Conservation (phyloP, 2,797 vertebrate species). For the Iguana delicatissima region DNA sequence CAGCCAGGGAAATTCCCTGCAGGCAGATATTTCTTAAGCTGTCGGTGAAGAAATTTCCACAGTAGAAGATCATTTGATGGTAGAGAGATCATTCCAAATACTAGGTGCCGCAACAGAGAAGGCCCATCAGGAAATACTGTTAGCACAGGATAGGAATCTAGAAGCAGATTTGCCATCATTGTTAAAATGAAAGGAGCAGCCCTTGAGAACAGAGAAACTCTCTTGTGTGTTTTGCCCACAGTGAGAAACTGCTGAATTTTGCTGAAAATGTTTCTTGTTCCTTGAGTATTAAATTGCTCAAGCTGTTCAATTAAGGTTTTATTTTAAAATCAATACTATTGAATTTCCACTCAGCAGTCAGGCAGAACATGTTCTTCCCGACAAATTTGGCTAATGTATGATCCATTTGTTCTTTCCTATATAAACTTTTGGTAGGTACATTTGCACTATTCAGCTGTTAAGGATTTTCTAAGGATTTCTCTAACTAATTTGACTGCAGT, state of each 20-base stretch:
- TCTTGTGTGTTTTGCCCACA: not conserved
- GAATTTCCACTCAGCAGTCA: not conserved
- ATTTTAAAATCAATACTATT: conserved; percentile 25
- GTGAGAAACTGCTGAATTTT: not conserved
- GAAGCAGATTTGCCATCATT: not conserved
- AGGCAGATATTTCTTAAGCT: too few relatives aligned
- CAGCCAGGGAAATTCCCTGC: too few relatives aligned
- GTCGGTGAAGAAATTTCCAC: too few relatives aligned
- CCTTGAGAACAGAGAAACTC: not conserved
- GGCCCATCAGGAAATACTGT: too few relatives aligned
- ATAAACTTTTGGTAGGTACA: not conserved
- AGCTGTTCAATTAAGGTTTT: conserved; percentile 18
- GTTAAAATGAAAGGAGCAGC: not conserved
- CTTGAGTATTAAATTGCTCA: not conserved
- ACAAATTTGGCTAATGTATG: not conserved
- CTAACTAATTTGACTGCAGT: not conserved
- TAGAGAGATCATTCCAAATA: too few relatives aligned
- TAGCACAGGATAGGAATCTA: not conserved
- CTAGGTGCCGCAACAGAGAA: too few relatives aligned
- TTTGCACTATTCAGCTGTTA: conserved; percentile 19
- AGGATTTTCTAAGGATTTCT: conserved; percentile 15
- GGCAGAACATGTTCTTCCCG: conserved; percentile 12
- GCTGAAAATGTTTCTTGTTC: not conserved
- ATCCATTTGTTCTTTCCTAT: conserved; percentile 21
- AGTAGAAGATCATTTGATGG: too few relatives aligned